Percentiles rank a stretch among this genome's conserved stretches.
Evolutionary conservation across 1,140 invertebrate genomes (phyloP).

Genomic region (Bemisia tabaci): DNA sequence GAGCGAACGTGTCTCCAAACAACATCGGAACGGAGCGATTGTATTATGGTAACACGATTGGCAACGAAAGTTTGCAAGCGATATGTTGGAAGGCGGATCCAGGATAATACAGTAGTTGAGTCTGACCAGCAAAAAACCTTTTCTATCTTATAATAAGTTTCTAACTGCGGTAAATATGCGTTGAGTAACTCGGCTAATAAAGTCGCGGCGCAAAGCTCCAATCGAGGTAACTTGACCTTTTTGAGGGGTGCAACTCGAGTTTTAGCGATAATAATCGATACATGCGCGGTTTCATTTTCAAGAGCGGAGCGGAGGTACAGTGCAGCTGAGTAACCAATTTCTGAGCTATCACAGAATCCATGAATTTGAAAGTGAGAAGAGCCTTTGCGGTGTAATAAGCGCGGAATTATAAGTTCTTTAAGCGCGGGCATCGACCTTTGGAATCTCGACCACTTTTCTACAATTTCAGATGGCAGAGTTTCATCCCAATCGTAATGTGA

Average conservation of each 20-base stretch:
- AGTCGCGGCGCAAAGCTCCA: no score
- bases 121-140: conserved; percentile 22
- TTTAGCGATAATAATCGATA: conserved; percentile 29
- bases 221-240: no score
- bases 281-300: background rate
- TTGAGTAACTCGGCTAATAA: no score
- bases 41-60: conserved; percentile 29
- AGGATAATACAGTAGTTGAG: conserved; percentile 27
- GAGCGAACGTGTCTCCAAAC: conserved; percentile 31
- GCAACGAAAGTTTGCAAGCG: conserved; percentile 29
- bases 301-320: conserved; percentile 16
- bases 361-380: conserved; percentile 21
- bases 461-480: no score
- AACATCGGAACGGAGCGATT: conserved; percentile 13
- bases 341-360: conserved; percentile 26
- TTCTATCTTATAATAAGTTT: background rate
- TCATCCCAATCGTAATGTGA: no score
- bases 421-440: no score
- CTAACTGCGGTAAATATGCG: conserved; percentile 24
- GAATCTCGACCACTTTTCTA: no score
- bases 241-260: conserved; percentile 30
- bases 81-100: conserved; percentile 24
- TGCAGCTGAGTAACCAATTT: conserved; percentile 22
- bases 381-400: no score
- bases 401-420: no score